These are phyloP conservation scores for Trissonchulus latispiculum DNA, from an alignment of 2,888 invertebrate species.

Conservation along the genomic window DNA sequence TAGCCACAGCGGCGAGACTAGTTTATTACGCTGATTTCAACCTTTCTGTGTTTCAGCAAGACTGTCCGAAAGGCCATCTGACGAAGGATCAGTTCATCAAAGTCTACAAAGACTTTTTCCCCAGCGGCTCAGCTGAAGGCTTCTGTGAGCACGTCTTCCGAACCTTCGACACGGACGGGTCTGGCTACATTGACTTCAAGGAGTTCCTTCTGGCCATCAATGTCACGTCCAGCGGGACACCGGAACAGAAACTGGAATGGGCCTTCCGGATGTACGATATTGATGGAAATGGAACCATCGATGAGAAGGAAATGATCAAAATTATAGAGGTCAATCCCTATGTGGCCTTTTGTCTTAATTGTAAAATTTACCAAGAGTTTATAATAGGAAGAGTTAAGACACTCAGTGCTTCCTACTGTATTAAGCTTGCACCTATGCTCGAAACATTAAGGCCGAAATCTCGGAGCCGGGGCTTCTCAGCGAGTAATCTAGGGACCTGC, in stretches of 20 bases:
- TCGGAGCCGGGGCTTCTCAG: too few species aligned
- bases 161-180: conserved; percentile 70
- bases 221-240: conserved; percentile 91
- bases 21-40: too few species aligned
- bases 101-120: conserved; percentile 45
- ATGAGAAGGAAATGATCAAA: conserved; percentile 97
- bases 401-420: too few species aligned
- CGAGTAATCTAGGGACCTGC: too few species aligned
- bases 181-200: conserved; percentile 80
- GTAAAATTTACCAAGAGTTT: too few species aligned
- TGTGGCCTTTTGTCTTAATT: too few species aligned
- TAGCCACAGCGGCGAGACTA: too few species aligned
- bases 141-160: conserved; percentile 46
- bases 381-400: too few species aligned
- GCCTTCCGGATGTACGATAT: conserved; percentile 98
- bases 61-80: conserved; percentile 44
- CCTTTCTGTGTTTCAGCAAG: conserved; percentile 44
- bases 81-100: conserved; percentile 46
- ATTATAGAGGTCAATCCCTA: conserved; percentile 93
- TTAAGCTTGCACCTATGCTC: too few species aligned
- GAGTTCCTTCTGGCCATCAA: conserved; percentile 95
- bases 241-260: conserved; percentile 96
- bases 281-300: conserved; percentile 93
- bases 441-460: too few species aligned
- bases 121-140: conserved; percentile 44